Base-by-base conservation (phyloP, 2,797 vertebrate genomes). In the Melopsittacus undulatus region DNA sequence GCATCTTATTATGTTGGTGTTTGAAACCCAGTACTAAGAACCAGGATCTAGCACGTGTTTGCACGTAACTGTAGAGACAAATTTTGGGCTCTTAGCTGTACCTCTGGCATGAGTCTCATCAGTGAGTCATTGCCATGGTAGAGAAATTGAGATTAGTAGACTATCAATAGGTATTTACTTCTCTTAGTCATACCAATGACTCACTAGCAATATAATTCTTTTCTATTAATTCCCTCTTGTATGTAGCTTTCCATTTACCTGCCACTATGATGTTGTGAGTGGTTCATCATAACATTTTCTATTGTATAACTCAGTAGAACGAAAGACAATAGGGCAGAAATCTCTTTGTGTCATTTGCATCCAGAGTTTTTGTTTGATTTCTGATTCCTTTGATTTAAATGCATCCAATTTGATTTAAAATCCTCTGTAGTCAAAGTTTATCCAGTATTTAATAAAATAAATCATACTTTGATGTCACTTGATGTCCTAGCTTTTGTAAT, bases 131-230 rank as follows among this genome's bases (percentile, higher is more conserved):
- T 92, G 68, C 49, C 72, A 38, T 26, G 27, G 72, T 77, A 85
- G 54, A 93, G 83, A 84, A 89, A 92, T 14, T 16, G 72, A 95
- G 64, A 87, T 89, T 78, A 54, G 42, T 38, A 40, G 49, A 51
- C 80, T 85, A 64, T 72, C 86, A 66, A n/a, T 42, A 92, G 43
- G 29, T 92, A 42, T 90, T 94, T 92, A 76, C 67, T 94, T 69
- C 30, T 95, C 52, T 96, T 96, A 95, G 68, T 96, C 90, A 97
- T n/a, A 80, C 64, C 30, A 95, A 10, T 95, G 95, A 95, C 57
- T 97, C 90, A 95, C 57, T 36, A 64, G 43, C 29, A 84, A 52
- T 59, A 64, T 3, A 19, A 20, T 0, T 36, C 51, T 89, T 83
- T 74, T 38, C 64, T 79, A 19, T 84, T 70, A 30, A 87, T 90